phyloP scores from a whole-genome alignment of 2,797 vertebrate genomes.

The Etheostoma perlongum region DNA sequence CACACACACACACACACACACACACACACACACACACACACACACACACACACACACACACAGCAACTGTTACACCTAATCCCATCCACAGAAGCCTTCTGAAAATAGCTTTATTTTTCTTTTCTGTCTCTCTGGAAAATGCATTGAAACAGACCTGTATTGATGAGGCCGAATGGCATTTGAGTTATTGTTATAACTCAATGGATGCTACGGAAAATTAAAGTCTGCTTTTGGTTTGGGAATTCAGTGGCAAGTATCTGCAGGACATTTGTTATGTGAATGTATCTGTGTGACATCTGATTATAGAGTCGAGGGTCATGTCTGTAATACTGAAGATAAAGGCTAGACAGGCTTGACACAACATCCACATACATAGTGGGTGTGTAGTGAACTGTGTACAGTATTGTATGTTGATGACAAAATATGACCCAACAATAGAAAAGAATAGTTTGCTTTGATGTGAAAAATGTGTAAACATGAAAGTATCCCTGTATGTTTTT shows the following conservation, averaged over 20 bases:
- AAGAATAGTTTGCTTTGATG: constrained; percentile 17
- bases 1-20: constrained; percentile 71
- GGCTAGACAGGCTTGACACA: neutral
- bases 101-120: constrained; percentile 69
- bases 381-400: neutral
- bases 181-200: constrained; percentile 54
- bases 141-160: constrained; percentile 61
- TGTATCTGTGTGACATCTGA: constrained; percentile 7
- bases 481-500: constrained; percentile 59
- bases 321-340: constrained; percentile 33
- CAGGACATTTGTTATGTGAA: constrained; percentile 9
- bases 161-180: constrained; percentile 54
- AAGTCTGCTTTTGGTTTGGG: constrained; percentile 10
- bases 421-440: constrained; percentile 18
- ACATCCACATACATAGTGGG: neutral
- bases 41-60: constrained; percentile 75
- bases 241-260: constrained; percentile 22
- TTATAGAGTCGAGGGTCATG: constrained; percentile 11
- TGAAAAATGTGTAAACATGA: constrained; percentile 50
- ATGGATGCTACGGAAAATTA: constrained; percentile 44
- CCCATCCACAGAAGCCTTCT: constrained; percentile 65
- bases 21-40: neutral
- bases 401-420: neutral
- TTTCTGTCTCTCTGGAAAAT: constrained; percentile 68
- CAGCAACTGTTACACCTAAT: constrained; percentile 77